Evolutionary conservation across 2,797 vertebrate genomes (phyloP).

Genomic region (Characodon lateralis): DNA sequence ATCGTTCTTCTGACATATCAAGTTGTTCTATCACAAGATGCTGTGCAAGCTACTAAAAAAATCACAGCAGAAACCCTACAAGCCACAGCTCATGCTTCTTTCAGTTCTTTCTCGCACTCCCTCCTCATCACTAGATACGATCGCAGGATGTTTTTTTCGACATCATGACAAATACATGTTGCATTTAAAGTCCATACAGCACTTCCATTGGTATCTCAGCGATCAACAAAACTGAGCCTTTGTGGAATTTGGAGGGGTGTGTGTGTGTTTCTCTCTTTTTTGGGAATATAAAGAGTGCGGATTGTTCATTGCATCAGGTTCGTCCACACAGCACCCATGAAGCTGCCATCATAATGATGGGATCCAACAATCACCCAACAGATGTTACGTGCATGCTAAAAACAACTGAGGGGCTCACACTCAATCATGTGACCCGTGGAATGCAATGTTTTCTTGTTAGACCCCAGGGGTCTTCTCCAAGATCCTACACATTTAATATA

Average conservation of each 20-base stretch:
- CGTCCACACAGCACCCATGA: neutral
- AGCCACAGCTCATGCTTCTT: neutral
- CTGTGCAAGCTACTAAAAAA: too few relatives aligned
- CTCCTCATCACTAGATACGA: neutral
- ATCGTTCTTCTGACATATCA: too few relatives aligned
- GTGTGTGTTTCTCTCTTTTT: neutral
- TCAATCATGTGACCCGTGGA: neutral
- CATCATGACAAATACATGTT: neutral
- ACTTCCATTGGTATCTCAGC: neutral
- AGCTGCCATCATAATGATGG: too few relatives aligned
- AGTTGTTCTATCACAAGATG: too few relatives aligned
- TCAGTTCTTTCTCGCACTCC: neutral
- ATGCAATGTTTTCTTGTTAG: too few relatives aligned
- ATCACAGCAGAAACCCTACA: too few relatives aligned
- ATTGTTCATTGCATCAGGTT: neutral
- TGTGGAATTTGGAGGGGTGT: neutral
- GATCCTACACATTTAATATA: neutral
- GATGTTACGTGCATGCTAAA: neutral
- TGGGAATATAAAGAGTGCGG: too few relatives aligned
- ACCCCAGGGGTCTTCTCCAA: neutral
- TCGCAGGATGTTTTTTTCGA: neutral
- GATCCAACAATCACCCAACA: neutral
- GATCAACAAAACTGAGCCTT: neutral
- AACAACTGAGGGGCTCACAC: neutral
- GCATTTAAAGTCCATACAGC: neutral